phyloP scores from a whole-genome alignment of 2,113 vertebrate species.

The Rutilus rutilus region DNA sequence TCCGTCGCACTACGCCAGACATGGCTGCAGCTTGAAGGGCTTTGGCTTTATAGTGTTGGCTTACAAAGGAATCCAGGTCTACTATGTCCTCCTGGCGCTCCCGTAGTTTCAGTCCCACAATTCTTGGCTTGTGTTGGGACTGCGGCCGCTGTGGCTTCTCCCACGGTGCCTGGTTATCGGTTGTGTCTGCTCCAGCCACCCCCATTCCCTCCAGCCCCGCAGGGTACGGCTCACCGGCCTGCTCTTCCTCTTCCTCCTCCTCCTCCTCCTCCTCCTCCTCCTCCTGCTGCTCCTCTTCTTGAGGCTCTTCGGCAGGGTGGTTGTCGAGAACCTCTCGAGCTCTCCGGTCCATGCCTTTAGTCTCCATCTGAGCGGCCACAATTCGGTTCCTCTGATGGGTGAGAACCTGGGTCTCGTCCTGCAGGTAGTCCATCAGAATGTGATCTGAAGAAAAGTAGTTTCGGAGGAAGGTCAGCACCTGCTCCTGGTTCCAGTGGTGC shows the following conservation, averaged over 20 bases:
- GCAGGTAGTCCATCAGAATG: conserved; percentile 71
- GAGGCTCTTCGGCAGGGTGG: conserved; percentile 21
- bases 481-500: conserved; percentile 76
- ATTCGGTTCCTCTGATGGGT: conserved; percentile 62
- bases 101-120: conserved; percentile 68
- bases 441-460: conserved; percentile 76
- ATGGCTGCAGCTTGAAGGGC: conserved; percentile 64
- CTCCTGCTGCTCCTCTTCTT: conserved; percentile 35
- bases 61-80: conserved; percentile 84
- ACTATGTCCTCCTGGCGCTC: conserved; percentile 77
- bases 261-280: conserved; percentile 52
- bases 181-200: conserved; percentile 56
- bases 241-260: conserved; percentile 52
- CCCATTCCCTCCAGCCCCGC: conserved; percentile 42
- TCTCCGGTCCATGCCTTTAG: conserved; percentile 50
- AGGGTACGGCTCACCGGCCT: conserved; percentile 40
- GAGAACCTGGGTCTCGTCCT: conserved; percentile 52
- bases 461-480: conserved; percentile 81
- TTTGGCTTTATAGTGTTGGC: conserved; percentile 81
- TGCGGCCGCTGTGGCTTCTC: background rate
- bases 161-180: conserved; percentile 33
- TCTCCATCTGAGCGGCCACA: background rate
- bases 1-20: conserved; percentile 56
- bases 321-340: conserved; percentile 43
- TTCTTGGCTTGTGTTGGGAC: conserved; percentile 63